A percentile compares a stretch with the other conserved stretches of the same genome.
phyloP scores from a whole-genome alignment of 2,888 invertebrate genomes.

The Epistrophe grossulariae region DNA sequence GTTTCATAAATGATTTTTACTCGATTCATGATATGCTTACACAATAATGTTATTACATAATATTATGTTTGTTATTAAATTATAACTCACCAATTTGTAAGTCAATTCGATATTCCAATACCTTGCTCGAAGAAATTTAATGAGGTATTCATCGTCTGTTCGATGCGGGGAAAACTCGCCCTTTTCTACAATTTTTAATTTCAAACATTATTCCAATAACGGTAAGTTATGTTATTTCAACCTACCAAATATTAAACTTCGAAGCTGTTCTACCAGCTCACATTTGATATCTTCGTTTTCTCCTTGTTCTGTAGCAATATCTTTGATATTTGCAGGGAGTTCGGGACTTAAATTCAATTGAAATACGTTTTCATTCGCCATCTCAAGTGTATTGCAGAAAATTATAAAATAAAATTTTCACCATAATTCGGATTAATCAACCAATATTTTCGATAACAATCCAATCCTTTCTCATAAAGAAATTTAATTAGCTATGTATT shows the following conservation, averaged over 20 bases:
- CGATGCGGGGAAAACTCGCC: slow-evolving; percentile 90
- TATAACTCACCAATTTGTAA: slow-evolving; percentile 88
- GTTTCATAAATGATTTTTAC: too few relatives aligned
- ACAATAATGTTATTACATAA: too few relatives aligned
- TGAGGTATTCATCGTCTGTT: slow-evolving; percentile 90
- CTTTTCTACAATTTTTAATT: slow-evolving; percentile 86
- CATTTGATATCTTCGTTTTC: slow-evolving; percentile 89
- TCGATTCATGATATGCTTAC: too few relatives aligned
- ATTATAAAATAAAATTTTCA: neutral
- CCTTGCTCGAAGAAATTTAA: slow-evolving; percentile 90
- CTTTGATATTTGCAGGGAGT: slow-evolving; percentile 87
- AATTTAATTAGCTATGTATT: neutral
- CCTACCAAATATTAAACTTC: slow-evolving; percentile 90
- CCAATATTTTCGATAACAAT: neutral
- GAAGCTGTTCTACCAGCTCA: slow-evolving; percentile 89
- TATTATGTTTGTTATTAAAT: too few relatives aligned
- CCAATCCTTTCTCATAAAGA: neutral
- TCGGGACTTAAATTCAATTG: slow-evolving; percentile 87
- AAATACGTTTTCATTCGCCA: slow-evolving; percentile 83
- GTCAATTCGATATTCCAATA: slow-evolving; percentile 89
- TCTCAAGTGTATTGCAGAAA: slow-evolving; percentile 3
- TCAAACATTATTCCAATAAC: neutral
- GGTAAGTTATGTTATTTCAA: slow-evolving; percentile 38
- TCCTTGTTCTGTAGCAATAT: slow-evolving; percentile 87
- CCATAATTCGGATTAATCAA: neutral